Percentiles rank a stretch among this genome's conserved stretches.
Evolutionary conservation across 2,888 invertebrate genomes (phyloP).

Genomic region (Mythimna ferrago): DNA sequence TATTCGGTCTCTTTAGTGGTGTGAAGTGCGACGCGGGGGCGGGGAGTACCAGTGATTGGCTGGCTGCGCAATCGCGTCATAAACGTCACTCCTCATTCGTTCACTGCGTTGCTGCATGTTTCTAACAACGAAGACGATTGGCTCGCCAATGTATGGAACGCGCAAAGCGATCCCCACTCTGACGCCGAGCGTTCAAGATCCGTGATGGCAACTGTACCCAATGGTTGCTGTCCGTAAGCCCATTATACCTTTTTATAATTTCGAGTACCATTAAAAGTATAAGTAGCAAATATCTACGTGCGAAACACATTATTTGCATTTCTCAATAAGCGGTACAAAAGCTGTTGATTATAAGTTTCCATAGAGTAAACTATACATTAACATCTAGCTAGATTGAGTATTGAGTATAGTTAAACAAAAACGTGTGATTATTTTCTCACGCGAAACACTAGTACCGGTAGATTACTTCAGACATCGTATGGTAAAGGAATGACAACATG

Average conservation of each 20-base stretch:
- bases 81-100: no score
- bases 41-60: no score
- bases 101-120: no score
- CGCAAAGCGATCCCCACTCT: no score
- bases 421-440: slow-evolving; percentile 39
- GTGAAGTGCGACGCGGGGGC: no score
- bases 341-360: slow-evolving; percentile 4
- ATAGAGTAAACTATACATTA: slow-evolving; percentile 9
- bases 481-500: slow-evolving; percentile 32
- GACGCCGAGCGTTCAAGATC: no score
- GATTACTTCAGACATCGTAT: slow-evolving; percentile 19
- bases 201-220: no score
- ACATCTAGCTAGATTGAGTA: neutral
- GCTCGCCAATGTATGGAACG: no score
- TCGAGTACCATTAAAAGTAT: neutral
- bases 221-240: no score
- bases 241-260: neutral
- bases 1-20: no score
- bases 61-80: no score
- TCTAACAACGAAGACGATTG: no score
- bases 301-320: slow-evolving; percentile 8
- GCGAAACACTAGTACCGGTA: slow-evolving; percentile 8
- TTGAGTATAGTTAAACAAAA: slow-evolving; percentile 18
- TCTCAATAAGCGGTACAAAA: neutral
- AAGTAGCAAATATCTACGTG: neutral